These are phyloP conservation scores for Drosophila azteca DNA, from an alignment of 1,140 invertebrate genomes.

Conservation along the genomic window DNA sequence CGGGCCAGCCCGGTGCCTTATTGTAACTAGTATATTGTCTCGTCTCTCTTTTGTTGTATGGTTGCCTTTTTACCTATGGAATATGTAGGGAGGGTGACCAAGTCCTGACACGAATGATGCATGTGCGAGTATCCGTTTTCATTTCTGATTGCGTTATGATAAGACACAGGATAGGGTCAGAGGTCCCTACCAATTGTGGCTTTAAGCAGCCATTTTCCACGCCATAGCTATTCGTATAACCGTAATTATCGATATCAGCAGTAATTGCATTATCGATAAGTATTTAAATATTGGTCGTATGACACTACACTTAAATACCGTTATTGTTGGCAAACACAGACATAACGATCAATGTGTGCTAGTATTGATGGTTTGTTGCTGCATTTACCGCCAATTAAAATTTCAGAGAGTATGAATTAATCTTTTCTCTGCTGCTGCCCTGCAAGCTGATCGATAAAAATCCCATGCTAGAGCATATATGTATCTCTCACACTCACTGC, in stretches of 20 bases:
- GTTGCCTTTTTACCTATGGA: conserved; percentile 26
- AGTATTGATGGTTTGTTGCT: too few relatives aligned
- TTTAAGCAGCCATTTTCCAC: neutral
- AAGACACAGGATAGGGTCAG: conserved; percentile 3
- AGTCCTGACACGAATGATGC: conserved; percentile 20
- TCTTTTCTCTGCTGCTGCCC: too few relatives aligned
- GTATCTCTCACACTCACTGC: too few relatives aligned
- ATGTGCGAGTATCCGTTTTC: conserved; percentile 4
- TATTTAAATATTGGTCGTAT: neutral
- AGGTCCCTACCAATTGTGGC: too few relatives aligned
- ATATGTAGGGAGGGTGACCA: conserved; percentile 18
- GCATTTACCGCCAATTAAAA: too few relatives aligned
- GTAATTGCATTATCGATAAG: neutral
- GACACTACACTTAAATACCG: too few relatives aligned
- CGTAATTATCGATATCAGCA: neutral
- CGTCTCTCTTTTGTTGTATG: conserved; percentile 19
- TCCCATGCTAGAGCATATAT: too few relatives aligned
- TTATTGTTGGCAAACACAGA: too few relatives aligned
- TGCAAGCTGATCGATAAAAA: too few relatives aligned
- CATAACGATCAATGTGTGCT: too few relatives aligned
- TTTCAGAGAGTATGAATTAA: too few relatives aligned
- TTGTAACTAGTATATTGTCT: conserved; percentile 13
- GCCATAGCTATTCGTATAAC: neutral
- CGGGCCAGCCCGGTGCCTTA: conserved; percentile 19
- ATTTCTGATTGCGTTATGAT: conserved; percentile 33